Conservation (phyloP, 2,113 vertebrate species). For the Seriola dumerili region DNA sequence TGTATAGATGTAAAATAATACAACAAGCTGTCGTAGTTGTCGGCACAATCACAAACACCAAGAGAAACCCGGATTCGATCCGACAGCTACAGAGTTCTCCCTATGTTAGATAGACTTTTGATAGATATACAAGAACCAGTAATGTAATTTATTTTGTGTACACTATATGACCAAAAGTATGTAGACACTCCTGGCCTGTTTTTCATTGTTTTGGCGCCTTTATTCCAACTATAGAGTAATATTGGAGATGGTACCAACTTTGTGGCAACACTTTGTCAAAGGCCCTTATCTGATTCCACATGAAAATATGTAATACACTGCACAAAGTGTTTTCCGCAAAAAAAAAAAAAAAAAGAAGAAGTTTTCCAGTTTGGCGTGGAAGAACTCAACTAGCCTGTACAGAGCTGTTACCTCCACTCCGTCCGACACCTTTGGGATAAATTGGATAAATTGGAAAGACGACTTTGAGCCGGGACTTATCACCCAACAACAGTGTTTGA, state of each 20-base stretch:
- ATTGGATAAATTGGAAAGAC: background rate
- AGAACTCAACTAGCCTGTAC: background rate
- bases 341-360: background rate
- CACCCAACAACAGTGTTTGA: background rate
- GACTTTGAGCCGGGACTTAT: background rate
- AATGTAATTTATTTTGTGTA: too few relatives aligned
- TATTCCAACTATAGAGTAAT: too few relatives aligned
- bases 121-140: background rate
- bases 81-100: background rate
- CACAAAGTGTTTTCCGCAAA: background rate
- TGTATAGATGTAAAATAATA: background rate
- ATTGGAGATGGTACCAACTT: too few relatives aligned
- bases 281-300: background rate
- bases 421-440: conserved; percentile 4
- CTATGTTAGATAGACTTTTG: background rate
- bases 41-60: background rate
- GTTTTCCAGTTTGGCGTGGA: background rate
- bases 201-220: background rate
- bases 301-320: background rate
- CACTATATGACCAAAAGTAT: background rate
- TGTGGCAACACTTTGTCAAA: too few relatives aligned
- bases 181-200: background rate
- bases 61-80: too few relatives aligned
- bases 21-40: background rate
- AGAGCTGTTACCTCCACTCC: background rate